Conservation (phyloP, 2,113 vertebrate species). For the Oryzias curvinotus region DNA sequence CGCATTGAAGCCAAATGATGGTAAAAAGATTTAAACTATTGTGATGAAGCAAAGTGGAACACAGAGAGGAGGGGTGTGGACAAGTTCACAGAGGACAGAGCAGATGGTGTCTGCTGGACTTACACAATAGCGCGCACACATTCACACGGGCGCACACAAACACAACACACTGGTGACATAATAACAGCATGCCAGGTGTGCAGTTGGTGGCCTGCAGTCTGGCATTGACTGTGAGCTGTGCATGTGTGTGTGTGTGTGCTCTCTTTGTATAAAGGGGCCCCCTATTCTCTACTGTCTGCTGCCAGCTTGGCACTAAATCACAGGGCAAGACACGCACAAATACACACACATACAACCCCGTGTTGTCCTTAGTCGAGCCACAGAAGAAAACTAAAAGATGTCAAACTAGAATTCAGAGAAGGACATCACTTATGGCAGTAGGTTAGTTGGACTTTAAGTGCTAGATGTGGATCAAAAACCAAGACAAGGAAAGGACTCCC, state of each 20-base stretch:
- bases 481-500: slow-evolving; percentile 5
- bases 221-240: slow-evolving; percentile 52
- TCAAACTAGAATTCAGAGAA: slow-evolving; percentile 56
- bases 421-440: slow-evolving; percentile 25
- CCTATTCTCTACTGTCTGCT: slow-evolving; percentile 69
- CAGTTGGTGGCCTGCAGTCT: slow-evolving; percentile 73
- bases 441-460: slow-evolving; percentile 35
- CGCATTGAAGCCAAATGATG: not conserved
- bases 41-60: slow-evolving; percentile 20
- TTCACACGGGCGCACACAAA: slow-evolving; percentile 18
- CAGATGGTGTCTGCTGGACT: slow-evolving; percentile 75
- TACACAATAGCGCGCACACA: slow-evolving; percentile 53
- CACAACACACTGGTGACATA: slow-evolving; percentile 68
- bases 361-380: slow-evolving; percentile 55
- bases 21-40: slow-evolving; percentile 15
- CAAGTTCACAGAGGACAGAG: slow-evolving; percentile 73
- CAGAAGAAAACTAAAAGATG: slow-evolving; percentile 55
- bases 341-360: slow-evolving; percentile 38
- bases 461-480: not conserved
- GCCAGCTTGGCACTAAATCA: slow-evolving; percentile 79
- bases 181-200: slow-evolving; percentile 75
- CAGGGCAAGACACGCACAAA: slow-evolving; percentile 52
- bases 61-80: slow-evolving; percentile 47
- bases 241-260: slow-evolving; percentile 36
- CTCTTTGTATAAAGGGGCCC: slow-evolving; percentile 73